A percentile compares a stretch with the other conserved stretches of the same genome.
These are phyloP conservation scores for Oryzias celebensis DNA, from an alignment of 2,113 vertebrate genomes.

Conservation along the genomic window DNA sequence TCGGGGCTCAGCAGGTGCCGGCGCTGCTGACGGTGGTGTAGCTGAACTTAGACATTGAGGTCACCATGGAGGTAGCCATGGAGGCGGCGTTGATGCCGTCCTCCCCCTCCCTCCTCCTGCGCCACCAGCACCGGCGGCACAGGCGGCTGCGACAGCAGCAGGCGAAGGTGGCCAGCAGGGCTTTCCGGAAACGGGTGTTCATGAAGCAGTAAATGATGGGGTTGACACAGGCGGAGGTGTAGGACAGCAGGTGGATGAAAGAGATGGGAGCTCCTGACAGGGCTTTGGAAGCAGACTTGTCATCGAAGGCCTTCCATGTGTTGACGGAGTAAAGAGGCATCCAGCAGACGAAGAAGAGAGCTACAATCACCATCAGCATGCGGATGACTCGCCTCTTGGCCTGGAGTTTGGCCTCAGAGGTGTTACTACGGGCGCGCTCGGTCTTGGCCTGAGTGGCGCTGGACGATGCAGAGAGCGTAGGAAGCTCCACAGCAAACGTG, in stretches of 20 bases:
- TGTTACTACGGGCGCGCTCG: conserved; percentile 76
- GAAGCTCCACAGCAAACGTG: conserved; percentile 78
- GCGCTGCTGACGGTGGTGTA: conserved; percentile 91
- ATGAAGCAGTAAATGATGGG: conserved; percentile 98
- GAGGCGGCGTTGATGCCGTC: conserved; percentile 61
- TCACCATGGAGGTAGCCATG: conserved; percentile 79
- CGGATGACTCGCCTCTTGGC: conserved; percentile 91
- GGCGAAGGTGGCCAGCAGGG: conserved; percentile 81
- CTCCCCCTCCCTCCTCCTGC: conserved; percentile 64
- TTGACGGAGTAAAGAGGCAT: conserved; percentile 89
- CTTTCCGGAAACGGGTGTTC: conserved; percentile 92
- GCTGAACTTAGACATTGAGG: conserved; percentile 88
- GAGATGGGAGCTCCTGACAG: conserved; percentile 90
- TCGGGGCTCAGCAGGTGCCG: conserved; percentile 71
- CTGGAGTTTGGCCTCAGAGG: conserved; percentile 84
- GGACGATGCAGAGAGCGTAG: conserved; percentile 63
- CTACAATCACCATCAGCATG: conserved; percentile 93
- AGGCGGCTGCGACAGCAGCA: conserved; percentile 71
- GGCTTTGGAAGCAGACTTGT: conserved; percentile 66
- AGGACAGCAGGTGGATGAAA: conserved; percentile 93
- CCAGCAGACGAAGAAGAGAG: conserved; percentile 94
- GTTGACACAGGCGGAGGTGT: conserved; percentile 88
- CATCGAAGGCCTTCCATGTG: conserved; percentile 91
- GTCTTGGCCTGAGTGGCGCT: conserved; percentile 27
- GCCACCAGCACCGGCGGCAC: conserved; percentile 45